phyloP scores from a whole-genome alignment of 1,140 invertebrate genomes.

The Drosophila sechellia region DNA sequence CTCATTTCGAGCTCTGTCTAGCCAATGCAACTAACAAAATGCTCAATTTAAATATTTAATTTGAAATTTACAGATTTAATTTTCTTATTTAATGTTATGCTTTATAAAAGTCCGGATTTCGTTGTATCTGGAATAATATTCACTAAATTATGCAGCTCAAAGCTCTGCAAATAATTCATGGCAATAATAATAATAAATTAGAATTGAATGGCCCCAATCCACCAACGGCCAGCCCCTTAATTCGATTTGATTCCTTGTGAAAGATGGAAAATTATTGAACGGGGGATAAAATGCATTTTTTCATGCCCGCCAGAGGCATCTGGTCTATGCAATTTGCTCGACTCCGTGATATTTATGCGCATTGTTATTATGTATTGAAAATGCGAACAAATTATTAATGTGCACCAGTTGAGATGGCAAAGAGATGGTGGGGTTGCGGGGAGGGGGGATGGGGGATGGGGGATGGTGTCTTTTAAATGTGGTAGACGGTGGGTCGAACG shows the following conservation, averaged over 20 bases:
- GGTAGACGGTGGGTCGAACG: constrained; percentile 12
- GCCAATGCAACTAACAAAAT: background rate
- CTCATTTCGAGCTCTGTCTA: background rate
- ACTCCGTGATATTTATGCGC: constrained; percentile 73
- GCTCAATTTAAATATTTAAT: background rate
- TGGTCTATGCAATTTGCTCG: constrained; percentile 70
- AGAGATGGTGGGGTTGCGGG: background rate
- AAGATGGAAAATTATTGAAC: constrained; percentile 35
- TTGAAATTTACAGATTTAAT: too few relatives aligned
- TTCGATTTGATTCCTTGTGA: constrained; percentile 9
- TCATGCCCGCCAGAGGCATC: constrained; percentile 38
- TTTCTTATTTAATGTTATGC: too few relatives aligned
- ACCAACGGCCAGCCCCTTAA: constrained; percentile 9
- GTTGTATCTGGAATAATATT: background rate
- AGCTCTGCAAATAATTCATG: constrained; percentile 22
- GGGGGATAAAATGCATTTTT: constrained; percentile 2
- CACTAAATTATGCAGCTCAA: background rate
- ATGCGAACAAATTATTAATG: constrained; percentile 80
- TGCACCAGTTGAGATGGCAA: constrained; percentile 1
- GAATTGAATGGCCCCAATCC: constrained; percentile 16
- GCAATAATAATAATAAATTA: constrained; percentile 42
- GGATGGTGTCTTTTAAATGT: background rate
- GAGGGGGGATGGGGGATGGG: background rate
- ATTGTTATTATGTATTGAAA: constrained; percentile 80
- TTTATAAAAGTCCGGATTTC: too few relatives aligned